Percentiles rank a stretch among this genome's conserved stretches.
Evolutionary conservation across 1,140 invertebrate species (phyloP).

Genomic region (Temnothorax curvispinosus): DNA sequence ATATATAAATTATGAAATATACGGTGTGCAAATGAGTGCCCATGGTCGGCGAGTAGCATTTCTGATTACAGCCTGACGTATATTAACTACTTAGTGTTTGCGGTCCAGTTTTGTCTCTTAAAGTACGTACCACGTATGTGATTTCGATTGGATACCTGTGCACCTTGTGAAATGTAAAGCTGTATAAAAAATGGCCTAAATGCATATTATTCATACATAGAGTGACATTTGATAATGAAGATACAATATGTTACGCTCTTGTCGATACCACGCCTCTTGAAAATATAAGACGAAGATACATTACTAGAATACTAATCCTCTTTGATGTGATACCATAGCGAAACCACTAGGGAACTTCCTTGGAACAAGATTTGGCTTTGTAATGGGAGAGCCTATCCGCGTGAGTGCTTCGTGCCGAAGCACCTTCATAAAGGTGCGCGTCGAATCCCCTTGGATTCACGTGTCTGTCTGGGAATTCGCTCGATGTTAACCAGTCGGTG

Average conservation of each 20-base stretch:
- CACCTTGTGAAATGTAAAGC: neutral
- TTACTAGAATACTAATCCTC: conserved; percentile 21
- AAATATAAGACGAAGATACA: conserved; percentile 34
- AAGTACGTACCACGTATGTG: conserved; percentile 5
- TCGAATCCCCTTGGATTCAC: conserved; percentile 66
- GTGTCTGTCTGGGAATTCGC: conserved; percentile 74
- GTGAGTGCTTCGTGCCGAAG: conserved; percentile 62
- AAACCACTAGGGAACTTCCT: conserved; percentile 34
- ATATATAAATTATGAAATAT: conserved; percentile 56
- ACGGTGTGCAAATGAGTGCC: conserved; percentile 54
- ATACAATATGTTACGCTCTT: neutral
- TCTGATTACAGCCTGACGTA: conserved; percentile 51
- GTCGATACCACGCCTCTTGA: neutral
- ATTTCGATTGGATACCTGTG: conserved; percentile 15
- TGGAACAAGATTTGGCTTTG: conserved; percentile 61
- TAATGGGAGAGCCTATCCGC: conserved; percentile 61
- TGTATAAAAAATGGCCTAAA: neutral
- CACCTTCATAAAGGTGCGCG: conserved; percentile 68
- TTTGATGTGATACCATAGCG: conserved; percentile 40
- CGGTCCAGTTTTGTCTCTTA: neutral
- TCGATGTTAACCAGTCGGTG: conserved; percentile 75
- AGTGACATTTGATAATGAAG: conserved; percentile 25
- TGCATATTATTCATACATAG: neutral
- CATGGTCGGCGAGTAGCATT: conserved; percentile 21
- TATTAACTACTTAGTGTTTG: conserved; percentile 2